These are phyloP conservation scores for Falco columbarius DNA, from an alignment of 2,797 vertebrate species.

Conservation along the genomic window DNA sequence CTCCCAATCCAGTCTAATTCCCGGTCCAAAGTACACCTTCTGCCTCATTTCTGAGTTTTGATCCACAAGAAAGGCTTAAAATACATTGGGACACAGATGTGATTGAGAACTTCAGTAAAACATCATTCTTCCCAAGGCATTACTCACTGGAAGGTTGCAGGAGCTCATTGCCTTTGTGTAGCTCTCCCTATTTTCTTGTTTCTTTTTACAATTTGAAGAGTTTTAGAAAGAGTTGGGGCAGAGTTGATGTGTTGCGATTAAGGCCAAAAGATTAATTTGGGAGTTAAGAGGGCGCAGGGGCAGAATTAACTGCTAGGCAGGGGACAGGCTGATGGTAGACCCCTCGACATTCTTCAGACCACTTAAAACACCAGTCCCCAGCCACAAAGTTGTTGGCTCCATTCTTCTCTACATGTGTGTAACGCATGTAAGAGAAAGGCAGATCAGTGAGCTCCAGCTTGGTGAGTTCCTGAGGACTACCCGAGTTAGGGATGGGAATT, in stretches of 20 bases:
- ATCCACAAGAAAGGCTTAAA: neutral
- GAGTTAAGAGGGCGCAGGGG: neutral
- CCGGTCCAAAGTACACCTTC: neutral
- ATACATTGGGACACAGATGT: neutral
- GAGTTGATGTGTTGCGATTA: neutral
- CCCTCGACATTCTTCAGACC: neutral
- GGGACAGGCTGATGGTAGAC: neutral
- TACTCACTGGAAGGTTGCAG: neutral
- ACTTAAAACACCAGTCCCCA: neutral
- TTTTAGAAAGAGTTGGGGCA: neutral
- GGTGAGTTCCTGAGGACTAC: neutral
- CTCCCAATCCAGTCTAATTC: neutral
- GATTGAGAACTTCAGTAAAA: neutral
- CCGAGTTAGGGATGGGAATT: neutral
- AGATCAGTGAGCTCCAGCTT: neutral
- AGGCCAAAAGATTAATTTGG: neutral
- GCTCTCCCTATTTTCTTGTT: neutral
- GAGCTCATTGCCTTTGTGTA: neutral
- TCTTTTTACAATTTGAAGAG: neutral
- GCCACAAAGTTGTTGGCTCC: neutral
- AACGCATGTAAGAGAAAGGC: neutral
- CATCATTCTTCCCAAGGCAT: neutral
- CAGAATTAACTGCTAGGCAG: neutral
- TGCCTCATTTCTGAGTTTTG: neutral
- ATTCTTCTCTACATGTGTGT: neutral